phyloP scores from a whole-genome alignment of 2,888 invertebrate genomes.

The Phaonia tiefii region DNA sequence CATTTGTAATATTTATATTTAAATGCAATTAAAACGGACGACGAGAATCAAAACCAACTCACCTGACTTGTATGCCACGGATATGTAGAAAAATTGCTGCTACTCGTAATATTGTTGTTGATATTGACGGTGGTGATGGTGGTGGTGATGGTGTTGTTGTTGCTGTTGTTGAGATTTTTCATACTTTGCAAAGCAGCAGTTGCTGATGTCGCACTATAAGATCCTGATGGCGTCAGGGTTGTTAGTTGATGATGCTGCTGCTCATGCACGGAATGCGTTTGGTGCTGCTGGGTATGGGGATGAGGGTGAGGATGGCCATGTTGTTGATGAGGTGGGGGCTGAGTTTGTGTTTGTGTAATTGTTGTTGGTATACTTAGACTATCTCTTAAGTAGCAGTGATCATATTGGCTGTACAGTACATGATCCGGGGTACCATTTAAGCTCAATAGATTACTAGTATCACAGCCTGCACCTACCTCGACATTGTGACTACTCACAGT shows the following conservation, averaged over 20 bases:
- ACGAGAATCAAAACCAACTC: slow-evolving; percentile 67
- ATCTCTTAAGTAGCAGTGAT: slow-evolving; percentile 68
- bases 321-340: slow-evolving; percentile 46
- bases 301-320: background rate
- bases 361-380: slow-evolving; percentile 65
- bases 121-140: slow-evolving; percentile 67
- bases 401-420: slow-evolving; percentile 60
- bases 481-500: slow-evolving; percentile 74
- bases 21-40: slow-evolving; percentile 58
- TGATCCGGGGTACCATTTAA: slow-evolving; percentile 60
- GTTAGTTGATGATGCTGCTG: slow-evolving; percentile 54
- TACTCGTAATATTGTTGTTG: slow-evolving; percentile 68
- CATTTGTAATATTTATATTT: slow-evolving; percentile 30
- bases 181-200: slow-evolving; percentile 63
- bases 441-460: slow-evolving; percentile 60
- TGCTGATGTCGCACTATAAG: slow-evolving; percentile 64
- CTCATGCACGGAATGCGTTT: background rate
- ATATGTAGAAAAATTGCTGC: slow-evolving; percentile 66
- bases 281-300: slow-evolving; percentile 69
- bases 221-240: slow-evolving; percentile 56
- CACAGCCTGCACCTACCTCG: slow-evolving; percentile 71
- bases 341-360: slow-evolving; percentile 56
- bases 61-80: slow-evolving; percentile 80
- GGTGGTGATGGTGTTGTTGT: slow-evolving; percentile 67
- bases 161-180: slow-evolving; percentile 68